Conservation (phyloP, 2,888 invertebrate genomes). For the Mythimna impura region DNA sequence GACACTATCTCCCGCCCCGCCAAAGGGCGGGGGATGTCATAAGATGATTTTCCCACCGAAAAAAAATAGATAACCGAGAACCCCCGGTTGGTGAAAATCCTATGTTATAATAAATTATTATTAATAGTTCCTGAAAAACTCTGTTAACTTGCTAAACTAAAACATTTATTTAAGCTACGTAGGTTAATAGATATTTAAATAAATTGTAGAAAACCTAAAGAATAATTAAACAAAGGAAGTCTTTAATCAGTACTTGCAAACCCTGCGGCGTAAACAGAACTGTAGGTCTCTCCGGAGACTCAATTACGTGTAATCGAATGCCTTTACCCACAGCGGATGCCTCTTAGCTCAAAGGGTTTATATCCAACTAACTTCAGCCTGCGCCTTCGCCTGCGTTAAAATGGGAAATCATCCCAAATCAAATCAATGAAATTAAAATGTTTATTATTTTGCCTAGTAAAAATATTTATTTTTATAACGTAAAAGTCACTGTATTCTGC, state of each 20-base stretch:
- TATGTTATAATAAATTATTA: too few species aligned
- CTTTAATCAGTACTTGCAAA: constrained; percentile 7
- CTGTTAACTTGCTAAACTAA: not conserved
- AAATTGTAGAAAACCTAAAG: not conserved
- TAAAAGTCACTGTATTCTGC: too few species aligned
- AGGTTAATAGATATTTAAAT: not conserved
- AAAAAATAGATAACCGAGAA: too few species aligned
- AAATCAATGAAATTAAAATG: too few species aligned
- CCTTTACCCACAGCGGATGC: constrained; percentile 17
- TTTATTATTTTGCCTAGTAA: too few species aligned
- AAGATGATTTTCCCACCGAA: too few species aligned
- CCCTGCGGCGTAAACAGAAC: not conserved
- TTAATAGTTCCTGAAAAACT: not conserved
- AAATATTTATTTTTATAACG: too few species aligned
- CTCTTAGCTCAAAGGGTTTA: constrained; percentile 27
- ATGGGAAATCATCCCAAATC: too few species aligned
- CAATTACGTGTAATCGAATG: constrained; percentile 43
- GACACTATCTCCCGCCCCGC: too few species aligned
- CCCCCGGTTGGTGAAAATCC: too few species aligned
- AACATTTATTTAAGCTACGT: not conserved
- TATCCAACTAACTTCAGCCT: not conserved
- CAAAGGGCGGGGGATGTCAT: too few species aligned
- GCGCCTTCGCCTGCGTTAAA: too few species aligned
- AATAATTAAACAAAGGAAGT: constrained; percentile 14
- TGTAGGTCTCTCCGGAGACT: constrained; percentile 15